A percentile compares a stretch with the other conserved stretches of the same genome.
These are phyloP conservation scores for Allophyes oxyacanthae DNA, from an alignment of 2,888 invertebrate species.

Conservation along the genomic window DNA sequence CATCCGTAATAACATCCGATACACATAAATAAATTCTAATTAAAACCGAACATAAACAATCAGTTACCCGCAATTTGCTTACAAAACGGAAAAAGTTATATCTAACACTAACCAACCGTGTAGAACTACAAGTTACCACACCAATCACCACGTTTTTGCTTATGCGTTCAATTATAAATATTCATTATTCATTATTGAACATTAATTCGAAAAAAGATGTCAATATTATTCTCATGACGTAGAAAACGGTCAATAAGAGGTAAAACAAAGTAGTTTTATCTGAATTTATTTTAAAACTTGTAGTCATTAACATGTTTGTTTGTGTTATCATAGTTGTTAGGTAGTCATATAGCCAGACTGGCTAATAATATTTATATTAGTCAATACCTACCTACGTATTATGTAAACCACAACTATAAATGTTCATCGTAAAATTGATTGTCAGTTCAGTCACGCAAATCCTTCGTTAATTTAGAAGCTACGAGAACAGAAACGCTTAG, in stretches of 20 bases:
- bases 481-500: no score
- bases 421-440: neutral
- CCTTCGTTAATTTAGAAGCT: no score
- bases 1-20: slow-evolving; percentile 8
- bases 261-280: slow-evolving; percentile 17
- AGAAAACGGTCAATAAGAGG: slow-evolving; percentile 20
- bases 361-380: slow-evolving; percentile 1
- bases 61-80: slow-evolving; percentile 1
- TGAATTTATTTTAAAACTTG: slow-evolving; percentile 11
- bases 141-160: neutral
- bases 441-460: slow-evolving; percentile 32
- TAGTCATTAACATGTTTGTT: slow-evolving; percentile 4
- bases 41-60: neutral
- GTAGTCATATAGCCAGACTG: neutral
- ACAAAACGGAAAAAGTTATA: slow-evolving; percentile 8
- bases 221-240: slow-evolving; percentile 19
- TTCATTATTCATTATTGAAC: no score
- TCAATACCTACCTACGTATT: no score
- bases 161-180: no score
- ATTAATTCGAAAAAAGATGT: neutral
- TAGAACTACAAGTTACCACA: neutral
- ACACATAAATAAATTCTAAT: slow-evolving; percentile 3
- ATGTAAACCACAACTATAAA: no score
- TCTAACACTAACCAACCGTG: slow-evolving; percentile 3
- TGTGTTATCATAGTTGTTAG: no score